Evolutionary conservation across 2,888 invertebrate species (phyloP), one percentile per base, ranked within the genome.

Genomic region (Nomada hirtipes): DNA sequence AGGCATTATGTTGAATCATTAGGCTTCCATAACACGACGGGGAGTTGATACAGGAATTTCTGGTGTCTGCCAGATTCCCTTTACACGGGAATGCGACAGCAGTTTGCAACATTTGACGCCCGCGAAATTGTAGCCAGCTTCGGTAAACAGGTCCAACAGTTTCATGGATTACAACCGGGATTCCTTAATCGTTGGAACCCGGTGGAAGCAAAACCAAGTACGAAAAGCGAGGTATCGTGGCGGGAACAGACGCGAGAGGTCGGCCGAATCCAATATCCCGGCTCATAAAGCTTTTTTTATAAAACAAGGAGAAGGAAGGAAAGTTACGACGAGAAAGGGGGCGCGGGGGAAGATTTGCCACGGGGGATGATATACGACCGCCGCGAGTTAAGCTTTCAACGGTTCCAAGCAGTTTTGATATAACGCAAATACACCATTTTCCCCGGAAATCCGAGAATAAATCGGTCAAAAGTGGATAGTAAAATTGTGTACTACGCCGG

Each of bases 371-470:
- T 90, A 87, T 91, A 90, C 83, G 89, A 90, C 86, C 82, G 85
- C 82, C 63, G 77, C 87, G 87, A 90, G 89, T 90, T 88, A 87
- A 90, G 90, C 89, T 90, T 89, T 89, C 89, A 85, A 82, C 86
- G 86, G 76, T 68, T 76, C 79, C 82, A 75, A 50, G 44, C 42
- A 20, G 81, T 84, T 77, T 85, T 82, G 69, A 75, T 69, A 60
- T 76, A 78, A 88, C 70, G 76, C 78, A 79, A 76, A 84, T 79
- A 74, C 84, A 84, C 72, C 74, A 74, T 84, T 88, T 82, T 82
- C 47, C 60, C 67, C 36, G 63, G 55, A 63, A 63, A 65, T 29
- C 70, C 47, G 18, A n/a, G 63, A 79, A 76, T 86, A 86, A 86
- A 86, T 86, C 77, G 73, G 52, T 47, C 55, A n/a, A 15, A 9